phyloP scores from a whole-genome alignment of 2,888 invertebrate genomes.

The Drosophila monieri region DNA sequence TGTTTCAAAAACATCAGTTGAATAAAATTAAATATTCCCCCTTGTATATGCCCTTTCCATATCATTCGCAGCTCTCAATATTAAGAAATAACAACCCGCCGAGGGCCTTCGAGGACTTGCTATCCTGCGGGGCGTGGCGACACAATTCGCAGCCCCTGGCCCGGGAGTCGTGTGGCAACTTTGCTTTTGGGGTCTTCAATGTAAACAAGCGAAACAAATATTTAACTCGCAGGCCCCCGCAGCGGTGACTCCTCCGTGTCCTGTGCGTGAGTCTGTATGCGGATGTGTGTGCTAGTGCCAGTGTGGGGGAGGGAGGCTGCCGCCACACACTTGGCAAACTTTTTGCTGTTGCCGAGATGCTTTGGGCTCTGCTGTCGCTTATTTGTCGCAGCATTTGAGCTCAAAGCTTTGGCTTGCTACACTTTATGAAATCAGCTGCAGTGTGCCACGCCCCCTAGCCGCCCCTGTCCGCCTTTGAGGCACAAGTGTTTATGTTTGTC shows the following conservation, averaged over 20 bases:
- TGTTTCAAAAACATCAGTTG: not conserved
- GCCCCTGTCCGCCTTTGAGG: not conserved
- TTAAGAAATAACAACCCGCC: constrained; percentile 76
- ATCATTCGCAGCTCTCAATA: constrained; percentile 62
- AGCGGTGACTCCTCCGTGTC: constrained; percentile 32
- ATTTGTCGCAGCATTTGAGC: constrained; percentile 71
- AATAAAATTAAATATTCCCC: too few relatives aligned
- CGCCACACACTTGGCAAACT: constrained; percentile 51
- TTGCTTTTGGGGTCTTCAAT: constrained; percentile 69
- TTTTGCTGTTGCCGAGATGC: constrained; percentile 43
- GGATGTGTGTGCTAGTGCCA: constrained; percentile 29
- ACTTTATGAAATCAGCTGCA: constrained; percentile 76
- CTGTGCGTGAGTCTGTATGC: constrained; percentile 9
- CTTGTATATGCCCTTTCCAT: not conserved
- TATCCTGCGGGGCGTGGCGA: constrained; percentile 23
- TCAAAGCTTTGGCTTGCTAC: constrained; percentile 76
- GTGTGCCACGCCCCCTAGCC: constrained; percentile 9
- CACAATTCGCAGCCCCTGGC: constrained; percentile 6
- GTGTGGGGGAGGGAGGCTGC: constrained; percentile 15
- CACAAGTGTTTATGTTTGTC: constrained; percentile 78
- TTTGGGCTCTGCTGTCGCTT: constrained; percentile 53
- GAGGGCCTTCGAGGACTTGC: constrained; percentile 37
- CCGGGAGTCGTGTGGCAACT: constrained; percentile 41
- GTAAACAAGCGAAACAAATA: constrained; percentile 75
- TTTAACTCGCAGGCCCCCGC: constrained; percentile 61